A percentile compares a stretch with the other conserved stretches of the same genome.
Evolutionary conservation across 2,113 vertebrate genomes (phyloP).

Genomic region (Spheniscus mendiculus): DNA sequence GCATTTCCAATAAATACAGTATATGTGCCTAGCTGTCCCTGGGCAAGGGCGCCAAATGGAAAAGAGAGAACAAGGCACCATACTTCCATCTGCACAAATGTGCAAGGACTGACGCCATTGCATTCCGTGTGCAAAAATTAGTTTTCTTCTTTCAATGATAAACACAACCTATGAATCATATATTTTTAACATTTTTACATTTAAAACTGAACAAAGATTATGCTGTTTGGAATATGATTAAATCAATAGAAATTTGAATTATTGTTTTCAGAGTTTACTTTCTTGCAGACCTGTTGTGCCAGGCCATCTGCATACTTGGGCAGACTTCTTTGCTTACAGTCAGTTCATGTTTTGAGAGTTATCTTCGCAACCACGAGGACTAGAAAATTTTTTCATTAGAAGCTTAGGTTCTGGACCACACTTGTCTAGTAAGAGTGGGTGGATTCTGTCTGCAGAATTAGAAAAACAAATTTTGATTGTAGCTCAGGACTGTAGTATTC

Average conservation of each 20-base stretch:
- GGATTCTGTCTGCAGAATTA: neutral
- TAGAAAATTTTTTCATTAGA: neutral
- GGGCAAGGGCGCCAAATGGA: neutral
- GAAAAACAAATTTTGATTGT: neutral
- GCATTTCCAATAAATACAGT: neutral
- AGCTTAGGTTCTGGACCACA: neutral
- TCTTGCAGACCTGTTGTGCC: neutral
- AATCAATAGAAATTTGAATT: neutral
- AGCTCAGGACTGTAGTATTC: neutral
- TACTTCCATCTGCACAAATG: neutral
- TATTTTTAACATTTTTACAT: neutral
- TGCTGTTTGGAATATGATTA: neutral
- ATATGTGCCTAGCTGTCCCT: neutral
- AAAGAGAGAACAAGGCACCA: neutral
- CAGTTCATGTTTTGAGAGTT: neutral
- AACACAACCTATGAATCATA: neutral
- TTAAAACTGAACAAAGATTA: neutral
- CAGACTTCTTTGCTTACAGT: neutral
- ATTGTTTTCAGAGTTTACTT: neutral
- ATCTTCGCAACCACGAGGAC: neutral
- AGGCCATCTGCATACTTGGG: neutral
- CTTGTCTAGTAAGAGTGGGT: neutral
- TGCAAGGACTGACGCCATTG: neutral
- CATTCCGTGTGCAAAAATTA: neutral
- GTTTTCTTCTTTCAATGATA: neutral